Conservation (phyloP, 2,888 invertebrate species). For the Gisinianus flammeolus region DNA sequence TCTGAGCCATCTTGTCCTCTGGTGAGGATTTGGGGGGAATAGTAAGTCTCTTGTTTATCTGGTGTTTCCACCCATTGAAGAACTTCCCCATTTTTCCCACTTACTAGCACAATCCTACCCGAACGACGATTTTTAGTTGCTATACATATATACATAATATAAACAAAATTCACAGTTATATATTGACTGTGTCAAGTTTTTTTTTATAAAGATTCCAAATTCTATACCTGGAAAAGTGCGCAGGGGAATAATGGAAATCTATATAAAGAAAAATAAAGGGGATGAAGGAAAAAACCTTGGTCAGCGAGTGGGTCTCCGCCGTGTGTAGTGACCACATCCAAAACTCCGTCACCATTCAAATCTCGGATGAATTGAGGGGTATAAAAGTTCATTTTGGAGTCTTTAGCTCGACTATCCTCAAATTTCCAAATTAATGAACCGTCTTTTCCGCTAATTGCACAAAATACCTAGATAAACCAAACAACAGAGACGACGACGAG, state of each 20-base stretch:
- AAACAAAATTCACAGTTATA: background rate
- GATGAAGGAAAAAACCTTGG: constrained; percentile 61
- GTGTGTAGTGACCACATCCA: constrained; percentile 75
- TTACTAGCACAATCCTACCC: constrained; percentile 73
- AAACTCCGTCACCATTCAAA: constrained; percentile 72
- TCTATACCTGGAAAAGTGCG: too few species aligned
- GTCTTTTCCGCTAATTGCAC: constrained; percentile 71
- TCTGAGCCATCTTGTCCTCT: constrained; percentile 69
- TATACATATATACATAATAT: constrained; percentile 50
- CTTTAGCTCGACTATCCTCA: constrained; percentile 62
- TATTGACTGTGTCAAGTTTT: background rate
- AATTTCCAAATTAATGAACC: constrained; percentile 73
- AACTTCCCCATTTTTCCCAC: constrained; percentile 72
- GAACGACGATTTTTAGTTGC: constrained; percentile 63
- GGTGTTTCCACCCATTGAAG: constrained; percentile 71
- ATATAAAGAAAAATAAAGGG: too few species aligned
- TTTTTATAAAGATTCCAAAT: background rate
- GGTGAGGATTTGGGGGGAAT: constrained; percentile 72
- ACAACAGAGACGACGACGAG: too few species aligned
- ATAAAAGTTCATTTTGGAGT: constrained; percentile 67
- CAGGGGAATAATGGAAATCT: too few species aligned
- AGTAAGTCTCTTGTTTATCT: constrained; percentile 70
- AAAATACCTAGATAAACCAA: constrained; percentile 61
- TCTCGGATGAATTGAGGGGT: constrained; percentile 75
- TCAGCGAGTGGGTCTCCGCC: constrained; percentile 65